Conservation (phyloP, 2,888 invertebrate genomes). For the Pseudococcus longispinus region DNA sequence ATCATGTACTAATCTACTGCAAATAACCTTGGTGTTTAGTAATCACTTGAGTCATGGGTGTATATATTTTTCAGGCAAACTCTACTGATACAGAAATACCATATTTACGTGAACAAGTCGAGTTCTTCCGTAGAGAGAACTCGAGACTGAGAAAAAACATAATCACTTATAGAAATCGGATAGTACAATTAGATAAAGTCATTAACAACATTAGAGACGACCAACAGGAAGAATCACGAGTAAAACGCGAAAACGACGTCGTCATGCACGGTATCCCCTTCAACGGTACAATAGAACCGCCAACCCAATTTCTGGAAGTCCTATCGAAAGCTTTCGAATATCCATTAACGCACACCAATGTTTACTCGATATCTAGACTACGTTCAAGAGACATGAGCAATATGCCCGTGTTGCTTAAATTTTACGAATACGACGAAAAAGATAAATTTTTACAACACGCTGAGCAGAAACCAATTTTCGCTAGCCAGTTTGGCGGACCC, state of each 20-base stretch:
- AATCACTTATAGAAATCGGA: neutral
- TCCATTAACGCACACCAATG: neutral
- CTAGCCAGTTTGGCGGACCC: neutral
- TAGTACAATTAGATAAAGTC: neutral
- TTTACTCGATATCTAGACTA: neutral
- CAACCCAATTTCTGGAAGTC: neutral
- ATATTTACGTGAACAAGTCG: neutral
- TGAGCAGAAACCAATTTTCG: neutral
- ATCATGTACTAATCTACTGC: neutral
- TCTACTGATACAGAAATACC: neutral
- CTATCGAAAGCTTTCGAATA: neutral
- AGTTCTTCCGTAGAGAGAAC: constrained; percentile 6
- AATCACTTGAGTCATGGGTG: neutral
- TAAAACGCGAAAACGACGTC: constrained; percentile 29
- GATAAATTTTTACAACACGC: neutral
- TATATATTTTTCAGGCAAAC: constrained; percentile 9
- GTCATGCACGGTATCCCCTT: constrained; percentile 7
- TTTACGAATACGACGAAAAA: constrained; percentile 5
- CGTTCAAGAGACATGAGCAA: neutral
- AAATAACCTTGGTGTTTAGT: neutral
- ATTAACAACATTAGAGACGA: neutral
- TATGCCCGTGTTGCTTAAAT: neutral
- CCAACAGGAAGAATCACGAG: constrained; percentile 15
- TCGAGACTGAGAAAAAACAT: constrained; percentile 8
- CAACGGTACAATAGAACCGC: neutral